These are phyloP conservation scores for Temnopleurus reevesii DNA, from an alignment of 53 echinoderm and acorn worm species.

Conservation along the genomic window DNA sequence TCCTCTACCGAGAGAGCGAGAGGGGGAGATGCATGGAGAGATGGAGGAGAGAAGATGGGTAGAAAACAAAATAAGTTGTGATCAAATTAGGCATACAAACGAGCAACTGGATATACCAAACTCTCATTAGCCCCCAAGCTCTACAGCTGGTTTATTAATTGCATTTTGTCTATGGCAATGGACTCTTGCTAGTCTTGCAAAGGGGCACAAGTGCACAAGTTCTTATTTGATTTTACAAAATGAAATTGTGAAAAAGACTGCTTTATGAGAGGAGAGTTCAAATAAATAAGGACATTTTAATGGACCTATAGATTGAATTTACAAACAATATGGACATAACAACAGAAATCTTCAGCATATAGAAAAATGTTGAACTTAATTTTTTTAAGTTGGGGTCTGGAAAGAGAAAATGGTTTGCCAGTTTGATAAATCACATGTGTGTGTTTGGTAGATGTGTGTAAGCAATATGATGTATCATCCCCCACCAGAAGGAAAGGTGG, in stretches of 20 bases:
- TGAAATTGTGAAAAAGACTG: no score
- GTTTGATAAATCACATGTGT: slow-evolving; percentile 4
- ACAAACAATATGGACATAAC: no score
- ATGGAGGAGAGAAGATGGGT: background rate
- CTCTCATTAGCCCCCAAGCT: slow-evolving; percentile 13
- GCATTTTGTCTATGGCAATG: slow-evolving; percentile 38
- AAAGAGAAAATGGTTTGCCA: background rate
- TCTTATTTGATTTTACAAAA: no score
- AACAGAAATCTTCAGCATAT: no score
- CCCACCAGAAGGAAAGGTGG: background rate
- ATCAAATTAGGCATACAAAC: slow-evolving; percentile 54
- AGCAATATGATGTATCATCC: slow-evolving; percentile 20
- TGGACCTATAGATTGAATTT: no score
- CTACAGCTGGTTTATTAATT: slow-evolving; percentile 47
- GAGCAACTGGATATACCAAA: slow-evolving; percentile 47
- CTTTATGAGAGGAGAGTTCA: no score
- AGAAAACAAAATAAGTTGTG: slow-evolving; percentile 17
- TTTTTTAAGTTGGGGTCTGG: background rate
- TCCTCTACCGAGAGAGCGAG: background rate
- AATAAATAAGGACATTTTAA: no score
- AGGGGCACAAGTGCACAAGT: no score
- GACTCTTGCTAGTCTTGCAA: background rate
- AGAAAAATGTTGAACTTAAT: no score
- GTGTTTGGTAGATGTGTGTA: background rate
- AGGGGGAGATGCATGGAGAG: background rate